A percentile compares a stretch with the other conserved stretches of the same genome.
Conservation (phyloP, 2,888 invertebrate genomes). For the Scotopteryx bipunctaria region DNA sequence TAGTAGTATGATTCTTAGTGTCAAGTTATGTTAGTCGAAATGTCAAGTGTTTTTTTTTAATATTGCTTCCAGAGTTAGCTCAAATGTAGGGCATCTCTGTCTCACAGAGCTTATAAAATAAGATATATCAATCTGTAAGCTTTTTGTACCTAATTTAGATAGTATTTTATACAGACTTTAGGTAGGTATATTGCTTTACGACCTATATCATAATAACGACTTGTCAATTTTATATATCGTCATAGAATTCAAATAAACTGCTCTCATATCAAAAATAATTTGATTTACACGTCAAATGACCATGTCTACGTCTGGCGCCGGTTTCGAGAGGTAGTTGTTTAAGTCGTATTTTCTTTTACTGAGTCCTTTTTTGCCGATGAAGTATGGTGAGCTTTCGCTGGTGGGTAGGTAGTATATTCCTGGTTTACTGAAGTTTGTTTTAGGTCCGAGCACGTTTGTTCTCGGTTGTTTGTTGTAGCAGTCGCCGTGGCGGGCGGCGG, state of each 20-base stretch:
- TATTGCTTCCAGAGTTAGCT: slow-evolving; percentile 66
- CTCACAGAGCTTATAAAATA: slow-evolving; percentile 26
- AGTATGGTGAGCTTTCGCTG: slow-evolving; percentile 55
- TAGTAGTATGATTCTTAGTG: too few relatives aligned
- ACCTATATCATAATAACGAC: slow-evolving; percentile 60
- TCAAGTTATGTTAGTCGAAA: background rate
- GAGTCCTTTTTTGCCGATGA: slow-evolving; percentile 58
- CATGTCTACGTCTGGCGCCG: slow-evolving; percentile 62
- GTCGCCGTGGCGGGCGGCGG: slow-evolving; percentile 56
- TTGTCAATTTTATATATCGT: slow-evolving; percentile 62
- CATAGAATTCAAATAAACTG: slow-evolving; percentile 57
- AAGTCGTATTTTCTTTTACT: slow-evolving; percentile 49
- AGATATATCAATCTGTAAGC: slow-evolving; percentile 24
- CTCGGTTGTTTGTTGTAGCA: slow-evolving; percentile 52
- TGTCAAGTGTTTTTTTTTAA: slow-evolving; percentile 4
- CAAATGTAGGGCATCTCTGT: slow-evolving; percentile 42
- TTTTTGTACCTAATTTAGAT: slow-evolving; percentile 29
- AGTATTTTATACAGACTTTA: slow-evolving; percentile 31
- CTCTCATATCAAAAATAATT: slow-evolving; percentile 46
- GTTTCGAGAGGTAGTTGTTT: slow-evolving; percentile 56
- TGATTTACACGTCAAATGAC: slow-evolving; percentile 49
- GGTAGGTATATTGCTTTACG: slow-evolving; percentile 36
- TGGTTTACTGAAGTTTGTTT: slow-evolving; percentile 62
- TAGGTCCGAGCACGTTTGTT: slow-evolving; percentile 61
- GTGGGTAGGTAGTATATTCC: slow-evolving; percentile 72